Percentiles rank a stretch among this genome's conserved stretches.
Evolutionary conservation across 2,797 vertebrate species (phyloP).

Genomic region (Odontamblyopus lacepedii): DNA sequence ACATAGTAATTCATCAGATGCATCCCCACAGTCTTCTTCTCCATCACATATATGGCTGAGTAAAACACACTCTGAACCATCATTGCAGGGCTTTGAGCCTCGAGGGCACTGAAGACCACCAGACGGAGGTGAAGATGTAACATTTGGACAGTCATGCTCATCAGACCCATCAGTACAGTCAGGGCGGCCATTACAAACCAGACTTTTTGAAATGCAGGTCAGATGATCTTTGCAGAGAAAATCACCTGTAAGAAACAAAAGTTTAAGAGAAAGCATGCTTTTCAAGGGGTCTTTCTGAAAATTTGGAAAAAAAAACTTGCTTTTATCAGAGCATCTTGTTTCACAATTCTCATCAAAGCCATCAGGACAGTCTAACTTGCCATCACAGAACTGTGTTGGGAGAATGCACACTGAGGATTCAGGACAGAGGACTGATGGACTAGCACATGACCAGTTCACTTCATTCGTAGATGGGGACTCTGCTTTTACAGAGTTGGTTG

Average conservation of each 20-base stretch:
- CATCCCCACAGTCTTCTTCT: constrained; percentile 82
- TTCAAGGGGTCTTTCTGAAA: not conserved
- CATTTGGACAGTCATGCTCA: constrained; percentile 54
- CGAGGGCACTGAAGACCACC: constrained; percentile 53
- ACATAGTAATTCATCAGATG: constrained; percentile 84
- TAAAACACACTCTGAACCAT: constrained; percentile 77
- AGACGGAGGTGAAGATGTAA: not conserved
- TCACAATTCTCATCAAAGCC: constrained; percentile 84
- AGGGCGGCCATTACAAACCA: constrained; percentile 65
- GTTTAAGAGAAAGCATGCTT: not conserved
- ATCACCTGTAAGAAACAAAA: constrained; percentile 7
- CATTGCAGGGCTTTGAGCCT: constrained; percentile 70
- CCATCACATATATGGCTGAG: constrained; percentile 82
- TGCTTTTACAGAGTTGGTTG: not conserved
- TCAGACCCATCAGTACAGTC: constrained; percentile 73
- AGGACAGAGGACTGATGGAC: constrained; percentile 74
- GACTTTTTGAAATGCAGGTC: constrained; percentile 48
- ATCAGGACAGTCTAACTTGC: constrained; percentile 80
- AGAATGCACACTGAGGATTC: constrained; percentile 73
- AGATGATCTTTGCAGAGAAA: constrained; percentile 9
- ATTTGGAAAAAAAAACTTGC: constrained; percentile 48
- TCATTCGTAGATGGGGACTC: not conserved
- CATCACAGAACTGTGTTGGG: constrained; percentile 80
- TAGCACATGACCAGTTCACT: constrained; percentile 51
- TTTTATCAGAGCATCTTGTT: constrained; percentile 66